phyloP scores from a whole-genome alignment of 2,113 vertebrate genomes.

The Apteryx owenii region DNA sequence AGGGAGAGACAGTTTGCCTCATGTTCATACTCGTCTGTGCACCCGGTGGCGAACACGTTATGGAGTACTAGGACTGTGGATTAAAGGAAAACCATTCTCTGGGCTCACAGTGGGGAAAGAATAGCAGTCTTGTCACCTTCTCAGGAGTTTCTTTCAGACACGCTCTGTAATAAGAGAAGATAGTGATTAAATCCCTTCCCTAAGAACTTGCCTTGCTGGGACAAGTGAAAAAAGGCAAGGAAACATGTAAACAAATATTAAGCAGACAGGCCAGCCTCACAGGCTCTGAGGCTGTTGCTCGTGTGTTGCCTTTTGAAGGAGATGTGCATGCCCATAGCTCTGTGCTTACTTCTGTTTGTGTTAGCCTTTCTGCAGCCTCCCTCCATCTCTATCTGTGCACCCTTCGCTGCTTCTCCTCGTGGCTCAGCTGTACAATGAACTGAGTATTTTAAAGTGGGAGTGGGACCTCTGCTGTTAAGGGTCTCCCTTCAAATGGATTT shows the following conservation, averaged over 20 bases:
- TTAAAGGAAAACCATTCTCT: neutral
- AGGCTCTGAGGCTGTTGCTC: slow-evolving; percentile 1
- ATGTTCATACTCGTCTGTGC: rapidly evolving
- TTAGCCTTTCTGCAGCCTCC: neutral
- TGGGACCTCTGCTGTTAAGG: neutral
- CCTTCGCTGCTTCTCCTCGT: neutral
- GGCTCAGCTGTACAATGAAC: neutral
- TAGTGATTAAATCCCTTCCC: slow-evolving; percentile 39
- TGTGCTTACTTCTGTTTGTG: neutral
- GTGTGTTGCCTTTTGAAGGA: neutral
- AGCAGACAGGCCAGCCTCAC: neutral
- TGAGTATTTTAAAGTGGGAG: neutral
- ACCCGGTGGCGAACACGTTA: neutral
- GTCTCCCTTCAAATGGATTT: neutral
- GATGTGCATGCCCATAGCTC: neutral
- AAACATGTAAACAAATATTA: slow-evolving; percentile 47
- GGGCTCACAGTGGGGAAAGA: neutral
- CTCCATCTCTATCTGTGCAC: neutral
- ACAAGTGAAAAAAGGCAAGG: slow-evolving; percentile 10
- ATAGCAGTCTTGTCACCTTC: neutral
- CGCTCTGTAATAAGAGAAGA: neutral
- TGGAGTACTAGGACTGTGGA: neutral
- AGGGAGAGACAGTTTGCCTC: neutral
- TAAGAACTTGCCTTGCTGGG: slow-evolving; percentile 14
- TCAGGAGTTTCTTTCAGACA: neutral